Evolutionary conservation across 30 jellyfish, hydroid and myxozoan genomes (phyloP), one percentile per base, ranked within the genome.

Genomic region (Turritopsis rubra): DNA sequence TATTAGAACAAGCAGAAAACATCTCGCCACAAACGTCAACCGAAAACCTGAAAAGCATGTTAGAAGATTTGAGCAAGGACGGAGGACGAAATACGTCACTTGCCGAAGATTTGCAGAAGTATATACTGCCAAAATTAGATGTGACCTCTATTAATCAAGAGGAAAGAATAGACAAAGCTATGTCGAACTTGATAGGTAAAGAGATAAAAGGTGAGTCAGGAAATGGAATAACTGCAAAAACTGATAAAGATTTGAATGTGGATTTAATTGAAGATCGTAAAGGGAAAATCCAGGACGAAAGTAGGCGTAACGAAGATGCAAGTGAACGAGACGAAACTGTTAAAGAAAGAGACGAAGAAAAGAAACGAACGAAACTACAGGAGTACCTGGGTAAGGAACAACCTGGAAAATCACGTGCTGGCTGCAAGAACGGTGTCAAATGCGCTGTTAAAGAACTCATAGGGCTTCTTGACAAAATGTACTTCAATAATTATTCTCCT

Each of bases 41-140:
- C 30, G 91, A 83, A 22, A 89, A 88, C 79, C 86, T 75, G 26
- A 88, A 80, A 21, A 91, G 81, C 29, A 88, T 84, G 52, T 92
- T 84, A 30, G 96, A 89, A 52, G 93, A 89, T n/a, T 88, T 73
- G 54, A 88, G 90, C n/a, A 21, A 25, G 74, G 54, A 17, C 27
- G 87, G 89, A 23, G 96, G 77, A 68, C 1, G 77, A 68, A 27
- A 68, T 23, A 23, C 28, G 28, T n/a, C 28, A 23, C 30, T 68
- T 9, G 77, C 28, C 31, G 77, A 23, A 68, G 77, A 68, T 27
- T 0, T 68, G 28, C 77, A 68, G 30, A 68, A 68, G 30, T 68
- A 7, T 68, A 27, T 68, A 68, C 21, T 68, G 28, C 77, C 77
- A 27, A 68, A 68, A 68, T 7, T 19, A 27, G 77, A 68, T 22